These are phyloP conservation scores for Molanna angustata DNA, from an alignment of 2,888 invertebrate species.

Conservation along the genomic window DNA sequence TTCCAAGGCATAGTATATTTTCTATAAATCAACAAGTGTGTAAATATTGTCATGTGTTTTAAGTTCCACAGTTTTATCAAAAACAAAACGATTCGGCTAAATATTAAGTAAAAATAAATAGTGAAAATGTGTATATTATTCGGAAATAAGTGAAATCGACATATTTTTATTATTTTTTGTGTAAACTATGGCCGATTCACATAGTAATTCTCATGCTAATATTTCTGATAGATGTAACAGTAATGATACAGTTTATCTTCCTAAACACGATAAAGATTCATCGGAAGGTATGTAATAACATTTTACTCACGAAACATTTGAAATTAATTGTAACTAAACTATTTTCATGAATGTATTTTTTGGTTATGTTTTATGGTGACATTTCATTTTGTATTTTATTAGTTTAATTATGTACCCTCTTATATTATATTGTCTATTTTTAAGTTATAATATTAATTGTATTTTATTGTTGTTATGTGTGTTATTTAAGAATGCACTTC, in stretches of 20 bases:
- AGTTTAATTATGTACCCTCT: too few relatives aligned
- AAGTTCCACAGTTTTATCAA: too few relatives aligned
- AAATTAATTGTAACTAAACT: background rate
- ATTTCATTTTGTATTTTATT: slow-evolving; percentile 11
- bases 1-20: too few relatives aligned
- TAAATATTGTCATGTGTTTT: slow-evolving; percentile 2
- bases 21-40: slow-evolving; percentile 18
- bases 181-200: slow-evolving; percentile 18
- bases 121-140: background rate
- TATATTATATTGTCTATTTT: too few relatives aligned
- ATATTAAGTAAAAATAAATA: background rate
- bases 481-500: too few relatives aligned
- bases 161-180: background rate
- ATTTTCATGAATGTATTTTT: background rate
- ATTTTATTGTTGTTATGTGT: too few relatives aligned
- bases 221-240: too few relatives aligned
- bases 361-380: slow-evolving; percentile 17
- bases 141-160: background rate
- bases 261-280: slow-evolving; percentile 7
- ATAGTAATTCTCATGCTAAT: slow-evolving; percentile 11
- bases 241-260: too few relatives aligned
- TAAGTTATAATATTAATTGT: too few relatives aligned
- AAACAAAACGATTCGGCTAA: too few relatives aligned
- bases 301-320: too few relatives aligned
- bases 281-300: background rate